Conservation (phyloP, 2,888 invertebrate genomes). For the Acleris cristana region DNA sequence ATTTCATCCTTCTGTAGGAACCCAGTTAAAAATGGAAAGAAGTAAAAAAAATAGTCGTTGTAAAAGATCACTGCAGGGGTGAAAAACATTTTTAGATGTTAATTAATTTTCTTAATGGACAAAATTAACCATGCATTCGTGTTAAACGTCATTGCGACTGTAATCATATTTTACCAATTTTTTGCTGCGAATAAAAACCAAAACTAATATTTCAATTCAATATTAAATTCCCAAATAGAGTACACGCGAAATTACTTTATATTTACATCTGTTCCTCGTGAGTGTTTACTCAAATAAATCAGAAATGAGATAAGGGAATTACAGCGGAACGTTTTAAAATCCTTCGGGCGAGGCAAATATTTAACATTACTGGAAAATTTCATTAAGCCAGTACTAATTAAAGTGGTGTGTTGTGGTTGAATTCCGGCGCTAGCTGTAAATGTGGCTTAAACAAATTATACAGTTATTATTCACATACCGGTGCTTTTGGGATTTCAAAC, state of each 20-base stretch:
- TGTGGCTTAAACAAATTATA: constrained; percentile 49
- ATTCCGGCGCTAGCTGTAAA: constrained; percentile 42
- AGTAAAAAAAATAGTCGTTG: too few relatives aligned
- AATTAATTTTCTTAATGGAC: too few relatives aligned
- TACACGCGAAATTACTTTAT: not conserved
- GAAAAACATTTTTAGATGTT: too few relatives aligned
- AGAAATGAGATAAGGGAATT: constrained; percentile 49
- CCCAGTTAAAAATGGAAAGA: too few relatives aligned
- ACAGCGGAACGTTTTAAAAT: constrained; percentile 52
- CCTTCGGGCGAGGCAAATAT: constrained; percentile 51
- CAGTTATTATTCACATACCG: constrained; percentile 44
- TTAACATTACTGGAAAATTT: constrained; percentile 56
- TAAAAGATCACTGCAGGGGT: too few relatives aligned
- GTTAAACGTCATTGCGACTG: too few relatives aligned
- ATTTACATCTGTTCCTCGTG: constrained; percentile 16
- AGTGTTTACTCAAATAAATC: constrained; percentile 27
- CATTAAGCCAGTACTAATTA: constrained; percentile 60
- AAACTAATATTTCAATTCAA: too few relatives aligned
- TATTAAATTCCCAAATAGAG: too few relatives aligned
- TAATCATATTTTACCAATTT: too few relatives aligned
- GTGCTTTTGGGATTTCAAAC: constrained; percentile 39
- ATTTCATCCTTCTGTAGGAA: too few relatives aligned
- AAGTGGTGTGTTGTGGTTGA: constrained; percentile 53
- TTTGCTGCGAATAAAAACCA: too few relatives aligned
- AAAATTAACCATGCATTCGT: too few relatives aligned